These are phyloP conservation scores for Chaenocephalus aceratus DNA, from an alignment of 2,113 vertebrate species.

Conservation along the genomic window DNA sequence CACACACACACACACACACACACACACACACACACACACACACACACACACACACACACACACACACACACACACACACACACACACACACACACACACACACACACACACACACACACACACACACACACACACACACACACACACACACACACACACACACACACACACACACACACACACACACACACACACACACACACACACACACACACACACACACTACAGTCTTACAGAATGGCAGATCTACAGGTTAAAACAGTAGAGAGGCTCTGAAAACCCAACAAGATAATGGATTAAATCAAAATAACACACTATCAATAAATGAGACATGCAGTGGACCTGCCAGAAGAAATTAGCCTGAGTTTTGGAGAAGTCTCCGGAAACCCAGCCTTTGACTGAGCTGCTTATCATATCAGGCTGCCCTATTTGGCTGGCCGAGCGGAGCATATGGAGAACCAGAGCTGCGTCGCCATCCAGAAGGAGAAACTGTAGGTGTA, in stretches of 20 bases:
- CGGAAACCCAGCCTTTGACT: slow-evolving; percentile 33
- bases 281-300: background rate
- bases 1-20: background rate
- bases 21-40: background rate
- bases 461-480: slow-evolving; percentile 68
- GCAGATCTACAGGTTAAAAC: too few relatives aligned
- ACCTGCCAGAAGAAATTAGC: slow-evolving; percentile 18
- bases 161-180: too few relatives aligned
- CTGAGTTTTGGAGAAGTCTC: slow-evolving; percentile 24
- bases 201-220: too few relatives aligned
- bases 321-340: background rate
- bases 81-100: too few relatives aligned
- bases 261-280: background rate
- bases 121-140: too few relatives aligned
- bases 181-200: too few relatives aligned
- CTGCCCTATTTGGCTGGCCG: slow-evolving; percentile 63
- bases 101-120: too few relatives aligned
- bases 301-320: slow-evolving; percentile 8
- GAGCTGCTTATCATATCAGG: slow-evolving; percentile 53
- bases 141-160: too few relatives aligned
- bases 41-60: too few relatives aligned
- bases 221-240: too few relatives aligned
- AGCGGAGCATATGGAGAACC: slow-evolving; percentile 62
- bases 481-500: slow-evolving; percentile 69
- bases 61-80: too few relatives aligned